Base-by-base conservation (phyloP, 2,888 invertebrate genomes). In the Octodonta nipae region DNA sequence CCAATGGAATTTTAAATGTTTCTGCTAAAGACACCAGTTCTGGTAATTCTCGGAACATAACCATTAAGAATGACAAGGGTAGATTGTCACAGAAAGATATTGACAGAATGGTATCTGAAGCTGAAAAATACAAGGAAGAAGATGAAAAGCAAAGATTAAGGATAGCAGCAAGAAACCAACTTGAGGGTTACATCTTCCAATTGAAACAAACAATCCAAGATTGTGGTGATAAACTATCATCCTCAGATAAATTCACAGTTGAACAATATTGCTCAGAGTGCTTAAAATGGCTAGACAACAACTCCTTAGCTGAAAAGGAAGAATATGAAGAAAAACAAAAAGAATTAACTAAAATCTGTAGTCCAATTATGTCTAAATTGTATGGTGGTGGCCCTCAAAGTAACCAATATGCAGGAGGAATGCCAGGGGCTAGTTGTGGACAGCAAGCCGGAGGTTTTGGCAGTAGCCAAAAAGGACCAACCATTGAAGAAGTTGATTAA, bases 41-140 rank as follows among this genome's bases (percentile, higher is more conserved):
- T 7, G 73, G 73, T 3, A 77, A 76, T 40, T 70, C 69, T 36
- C 76, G 75, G 55, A 77, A 78, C 56, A 83, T 85, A 41, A 77
- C 77, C 34, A 86, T 86, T 42, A 80, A 79, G 55, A 84, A 85
- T 61, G 82, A 86, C 63, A 81, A 78, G 52, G 83, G 84, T 0
- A 69, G 85, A 4, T 64, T 86, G 28, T 80, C 81, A 11, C 81
- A 84, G 54, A 76, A 76, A 5, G 85, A 86, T 50, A 86, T 86
- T 42, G 83, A 86, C 41, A 67, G 76, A 37, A 85, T 83, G 83
- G 60, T 83, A 16, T 60, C 68, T 3, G 82, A 83, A 40, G 82
- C 83, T 0, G 82, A 83, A 50, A 66, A 62, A 30, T 83, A 78
- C 60, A 71, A 72, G 26, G 78, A 75, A 28, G 80, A 81, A 50